phyloP scores from a whole-genome alignment of 1,140 invertebrate genomes.

The Euura saliciscinereae region DNA sequence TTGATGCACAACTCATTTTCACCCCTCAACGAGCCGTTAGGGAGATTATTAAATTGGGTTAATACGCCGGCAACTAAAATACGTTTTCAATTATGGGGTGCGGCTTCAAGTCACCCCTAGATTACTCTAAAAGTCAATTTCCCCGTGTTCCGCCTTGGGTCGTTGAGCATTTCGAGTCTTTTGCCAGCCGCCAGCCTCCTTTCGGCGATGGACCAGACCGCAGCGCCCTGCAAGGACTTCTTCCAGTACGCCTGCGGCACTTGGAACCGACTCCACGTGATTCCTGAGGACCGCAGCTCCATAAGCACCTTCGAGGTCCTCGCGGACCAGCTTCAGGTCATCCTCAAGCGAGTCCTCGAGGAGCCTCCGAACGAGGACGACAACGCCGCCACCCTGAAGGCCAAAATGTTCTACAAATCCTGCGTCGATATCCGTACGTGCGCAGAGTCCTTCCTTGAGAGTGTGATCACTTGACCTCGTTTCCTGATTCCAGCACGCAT shows the following conservation, averaged over 20 bases:
- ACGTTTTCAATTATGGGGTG: too few relatives aligned
- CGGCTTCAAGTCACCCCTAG: too few relatives aligned
- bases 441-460: not conserved
- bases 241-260: slow-evolving; percentile 89
- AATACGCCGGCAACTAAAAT: too few relatives aligned
- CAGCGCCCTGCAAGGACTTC: slow-evolving; percentile 86
- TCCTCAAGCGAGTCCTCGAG: slow-evolving; percentile 79
- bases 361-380: slow-evolving; percentile 69
- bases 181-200: slow-evolving; percentile 80
- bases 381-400: slow-evolving; percentile 77
- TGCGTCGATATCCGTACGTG: slow-evolving; percentile 89
- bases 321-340: slow-evolving; percentile 84
- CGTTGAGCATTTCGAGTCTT: slow-evolving; percentile 2
- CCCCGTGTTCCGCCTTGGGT: too few relatives aligned
- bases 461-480: not conserved
- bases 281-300: slow-evolving; percentile 86
- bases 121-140: too few relatives aligned
- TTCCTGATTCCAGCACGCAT: slow-evolving; percentile 68
- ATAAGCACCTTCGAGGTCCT: slow-evolving; percentile 90
- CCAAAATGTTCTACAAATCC: slow-evolving; percentile 84
- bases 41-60: too few relatives aligned
- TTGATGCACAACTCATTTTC: too few relatives aligned
- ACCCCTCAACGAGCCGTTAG: too few relatives aligned
- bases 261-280: slow-evolving; percentile 88
- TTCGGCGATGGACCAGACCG: slow-evolving; percentile 80